Evolutionary conservation across 1,140 invertebrate species (phyloP).

Genomic region (Theocolax elegans): DNA sequence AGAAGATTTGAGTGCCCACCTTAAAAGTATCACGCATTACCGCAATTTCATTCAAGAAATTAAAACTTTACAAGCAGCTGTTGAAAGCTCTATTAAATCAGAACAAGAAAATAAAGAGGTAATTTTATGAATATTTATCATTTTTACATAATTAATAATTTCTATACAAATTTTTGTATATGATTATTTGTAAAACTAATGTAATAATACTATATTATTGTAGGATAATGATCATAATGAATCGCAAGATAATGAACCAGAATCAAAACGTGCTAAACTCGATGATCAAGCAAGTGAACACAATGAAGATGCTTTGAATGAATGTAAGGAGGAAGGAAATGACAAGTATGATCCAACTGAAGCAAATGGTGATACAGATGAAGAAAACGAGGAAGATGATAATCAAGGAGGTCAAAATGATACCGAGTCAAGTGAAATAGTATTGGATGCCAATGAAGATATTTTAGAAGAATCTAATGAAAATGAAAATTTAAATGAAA

Average conservation of each 20-base stretch:
- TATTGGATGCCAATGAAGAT: slow-evolving; percentile 30
- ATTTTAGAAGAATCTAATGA: no score
- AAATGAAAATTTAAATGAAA: no score
- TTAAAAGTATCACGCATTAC: slow-evolving; percentile 62
- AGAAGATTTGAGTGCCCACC: slow-evolving; percentile 63
- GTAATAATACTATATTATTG: slow-evolving; percentile 8
- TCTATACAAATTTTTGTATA: slow-evolving; percentile 23
- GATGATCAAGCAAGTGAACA: slow-evolving; percentile 44
- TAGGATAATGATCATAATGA: slow-evolving; percentile 45
- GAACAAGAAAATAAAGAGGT: slow-evolving; percentile 46
- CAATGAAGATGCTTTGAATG: slow-evolving; percentile 27
- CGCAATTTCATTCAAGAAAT: slow-evolving; percentile 63
- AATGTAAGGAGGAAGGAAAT: slow-evolving; percentile 50
- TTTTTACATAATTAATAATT: not conserved
- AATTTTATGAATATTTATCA: not conserved
- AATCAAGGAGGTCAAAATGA: slow-evolving; percentile 29
- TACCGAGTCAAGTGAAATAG: slow-evolving; percentile 27
- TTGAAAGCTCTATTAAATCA: slow-evolving; percentile 43
- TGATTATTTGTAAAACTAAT: not conserved
- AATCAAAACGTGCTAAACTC: slow-evolving; percentile 40
- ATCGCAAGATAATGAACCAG: slow-evolving; percentile 40
- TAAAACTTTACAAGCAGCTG: slow-evolving; percentile 52
- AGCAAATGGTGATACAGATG: slow-evolving; percentile 45
- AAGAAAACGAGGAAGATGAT: slow-evolving; percentile 42
- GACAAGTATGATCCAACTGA: slow-evolving; percentile 47